Percentiles rank a stretch among this genome's conserved stretches.
Evolutionary conservation across 2,797 vertebrate species (phyloP).

Genomic region (Halcyon badia): DNA sequence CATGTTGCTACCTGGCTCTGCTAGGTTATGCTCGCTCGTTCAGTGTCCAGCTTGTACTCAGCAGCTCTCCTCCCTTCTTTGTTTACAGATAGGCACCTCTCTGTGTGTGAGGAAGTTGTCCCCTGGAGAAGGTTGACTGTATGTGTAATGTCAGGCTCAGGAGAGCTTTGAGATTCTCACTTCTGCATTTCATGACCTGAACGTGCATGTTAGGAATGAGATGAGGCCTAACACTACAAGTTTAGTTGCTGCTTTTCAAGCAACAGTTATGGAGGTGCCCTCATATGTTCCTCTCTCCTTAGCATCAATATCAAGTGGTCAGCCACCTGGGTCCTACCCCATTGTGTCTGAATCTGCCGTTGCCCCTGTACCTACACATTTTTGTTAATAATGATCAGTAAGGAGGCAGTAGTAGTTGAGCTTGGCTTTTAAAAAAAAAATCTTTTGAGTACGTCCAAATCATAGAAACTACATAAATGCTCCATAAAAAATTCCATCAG

Average conservation of each 20-base stretch:
- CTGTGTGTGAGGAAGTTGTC: background rate
- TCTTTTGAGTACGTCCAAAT: background rate
- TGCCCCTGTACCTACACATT: background rate
- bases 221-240: background rate
- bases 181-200: background rate
- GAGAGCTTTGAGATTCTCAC: background rate
- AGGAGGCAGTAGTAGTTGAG: background rate
- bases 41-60: background rate
- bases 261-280: background rate
- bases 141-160: background rate
- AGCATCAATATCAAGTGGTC: background rate
- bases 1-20: background rate
- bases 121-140: fast-evolving
- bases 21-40: background rate
- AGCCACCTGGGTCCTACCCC: background rate
- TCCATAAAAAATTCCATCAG: background rate
- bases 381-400: background rate
- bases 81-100: too few relatives aligned
- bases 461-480: background rate
- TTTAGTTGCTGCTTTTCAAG: background rate
- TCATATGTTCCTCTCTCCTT: background rate
- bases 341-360: background rate
- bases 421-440: background rate
- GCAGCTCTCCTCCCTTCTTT: too few relatives aligned
- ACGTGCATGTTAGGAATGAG: background rate